These are phyloP conservation scores for Torymus tubicola DNA, from an alignment of 2,888 invertebrate species.

Conservation along the genomic window DNA sequence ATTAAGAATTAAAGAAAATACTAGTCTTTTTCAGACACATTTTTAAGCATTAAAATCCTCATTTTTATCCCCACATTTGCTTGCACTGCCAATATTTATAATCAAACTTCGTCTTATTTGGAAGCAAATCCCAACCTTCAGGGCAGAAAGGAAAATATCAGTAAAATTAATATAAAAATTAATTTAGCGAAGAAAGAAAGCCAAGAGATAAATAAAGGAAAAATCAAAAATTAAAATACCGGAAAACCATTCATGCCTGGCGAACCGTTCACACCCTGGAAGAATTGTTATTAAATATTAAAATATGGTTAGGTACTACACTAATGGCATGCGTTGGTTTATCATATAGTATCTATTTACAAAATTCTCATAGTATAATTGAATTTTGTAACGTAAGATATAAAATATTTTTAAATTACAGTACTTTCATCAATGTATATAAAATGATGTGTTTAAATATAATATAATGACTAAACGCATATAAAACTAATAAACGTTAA, in stretches of 20 bases:
- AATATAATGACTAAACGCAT: too few relatives aligned
- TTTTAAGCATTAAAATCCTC: constrained; percentile 17
- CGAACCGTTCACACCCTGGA: constrained; percentile 88
- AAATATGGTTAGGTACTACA: constrained; percentile 58
- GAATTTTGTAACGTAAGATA: too few relatives aligned
- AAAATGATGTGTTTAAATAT: too few relatives aligned
- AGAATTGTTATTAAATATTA: constrained; percentile 76
- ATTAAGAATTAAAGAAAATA: constrained; percentile 51
- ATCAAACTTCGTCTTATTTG: constrained; percentile 47
- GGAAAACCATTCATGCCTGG: constrained; percentile 94
- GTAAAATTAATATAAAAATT: constrained; percentile 8
- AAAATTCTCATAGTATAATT: too few relatives aligned
- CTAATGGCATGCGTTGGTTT: constrained; percentile 22
- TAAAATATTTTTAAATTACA: too few relatives aligned
- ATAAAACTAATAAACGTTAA: too few relatives aligned
- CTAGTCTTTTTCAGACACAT: constrained; percentile 23
- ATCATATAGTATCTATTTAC: background rate
- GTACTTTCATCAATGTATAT: too few relatives aligned
- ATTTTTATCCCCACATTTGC: constrained; percentile 36
- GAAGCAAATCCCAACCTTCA: constrained; percentile 51
- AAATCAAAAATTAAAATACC: constrained; percentile 82
- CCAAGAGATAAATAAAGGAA: constrained; percentile 66
- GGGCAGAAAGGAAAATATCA: constrained; percentile 12
- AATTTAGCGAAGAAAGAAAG: constrained; percentile 38
- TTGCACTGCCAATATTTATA: constrained; percentile 62